Evolutionary conservation across 2,797 vertebrate species (phyloP).

Genomic region (Cetoscarus ocellatus): DNA sequence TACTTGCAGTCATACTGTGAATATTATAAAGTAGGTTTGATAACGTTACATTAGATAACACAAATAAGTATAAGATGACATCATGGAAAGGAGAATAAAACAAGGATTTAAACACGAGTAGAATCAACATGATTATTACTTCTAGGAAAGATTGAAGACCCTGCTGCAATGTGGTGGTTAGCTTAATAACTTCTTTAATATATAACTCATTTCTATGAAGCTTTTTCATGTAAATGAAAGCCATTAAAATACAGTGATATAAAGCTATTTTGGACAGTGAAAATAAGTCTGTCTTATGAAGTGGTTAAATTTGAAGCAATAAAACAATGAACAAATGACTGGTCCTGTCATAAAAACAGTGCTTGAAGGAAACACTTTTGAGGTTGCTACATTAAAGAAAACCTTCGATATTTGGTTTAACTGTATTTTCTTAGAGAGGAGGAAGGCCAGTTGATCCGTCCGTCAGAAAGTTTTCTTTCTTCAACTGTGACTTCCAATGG

Average conservation of each 20-base stretch:
- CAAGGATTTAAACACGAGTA: conserved; percentile 23
- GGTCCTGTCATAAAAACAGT: conserved; percentile 16
- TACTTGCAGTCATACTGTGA: background rate
- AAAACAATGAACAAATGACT: conserved; percentile 15
- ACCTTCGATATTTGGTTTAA: background rate
- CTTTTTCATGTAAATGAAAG: conserved; percentile 10
- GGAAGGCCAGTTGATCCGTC: background rate
- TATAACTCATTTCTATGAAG: background rate
- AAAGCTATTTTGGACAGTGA: background rate
- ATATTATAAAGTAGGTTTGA: background rate
- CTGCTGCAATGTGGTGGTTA: conserved; percentile 6
- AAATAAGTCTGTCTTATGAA: background rate
- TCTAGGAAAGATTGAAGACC: background rate
- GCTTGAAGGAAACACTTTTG: conserved; percentile 14
- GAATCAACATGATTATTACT: conserved; percentile 12
- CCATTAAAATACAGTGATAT: conserved; percentile 2
- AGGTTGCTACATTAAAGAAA: background rate
- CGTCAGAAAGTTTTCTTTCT: background rate
- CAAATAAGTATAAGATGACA: conserved; percentile 4
- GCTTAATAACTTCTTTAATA: background rate
- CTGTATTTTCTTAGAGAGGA: background rate
- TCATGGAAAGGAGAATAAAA: conserved; percentile 13
- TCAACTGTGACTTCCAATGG: background rate
- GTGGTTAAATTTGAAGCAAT: background rate
- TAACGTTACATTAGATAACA: conserved; percentile 2